Conservation (phyloP, 2,888 invertebrate genomes). For the Habrosyne pyritoides region DNA sequence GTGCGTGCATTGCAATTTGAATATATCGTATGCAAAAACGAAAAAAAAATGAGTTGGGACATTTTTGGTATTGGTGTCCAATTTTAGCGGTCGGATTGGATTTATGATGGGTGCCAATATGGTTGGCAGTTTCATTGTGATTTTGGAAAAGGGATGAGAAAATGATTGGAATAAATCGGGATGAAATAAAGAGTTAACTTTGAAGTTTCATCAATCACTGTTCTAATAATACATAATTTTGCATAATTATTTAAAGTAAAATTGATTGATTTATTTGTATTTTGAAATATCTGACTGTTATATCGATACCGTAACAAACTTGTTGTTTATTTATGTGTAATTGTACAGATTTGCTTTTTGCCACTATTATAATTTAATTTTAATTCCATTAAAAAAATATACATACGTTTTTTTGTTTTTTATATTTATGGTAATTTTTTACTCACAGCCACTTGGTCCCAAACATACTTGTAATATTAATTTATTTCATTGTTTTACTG, state of each 20-base stretch:
- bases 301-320: no score
- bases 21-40: slow-evolving; percentile 64
- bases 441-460: no score
- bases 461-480: no score
- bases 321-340: no score
- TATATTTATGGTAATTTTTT: no score
- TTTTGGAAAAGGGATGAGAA: slow-evolving; percentile 20
- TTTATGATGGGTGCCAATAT: slow-evolving; percentile 66
- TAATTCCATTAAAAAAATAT: no score
- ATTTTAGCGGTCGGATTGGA: slow-evolving; percentile 48
- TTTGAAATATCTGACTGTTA: not conserved
- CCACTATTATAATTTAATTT: no score
- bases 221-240: not conserved
- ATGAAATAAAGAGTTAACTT: not conserved
- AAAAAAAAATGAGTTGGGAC: slow-evolving; percentile 44
- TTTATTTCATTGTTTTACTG: no score
- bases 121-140: slow-evolving; percentile 29
- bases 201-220: slow-evolving; percentile 3
- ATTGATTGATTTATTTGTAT: not conserved
- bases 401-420: no score
- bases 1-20: slow-evolving; percentile 53
- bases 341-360: no score
- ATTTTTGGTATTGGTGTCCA: slow-evolving; percentile 40
- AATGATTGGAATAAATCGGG: slow-evolving; percentile 17
- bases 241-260: not conserved